Evolutionary conservation across 2,797 vertebrate species (phyloP), one percentile per base, ranked within the genome.

Genomic region (Streptopelia turtur): DNA sequence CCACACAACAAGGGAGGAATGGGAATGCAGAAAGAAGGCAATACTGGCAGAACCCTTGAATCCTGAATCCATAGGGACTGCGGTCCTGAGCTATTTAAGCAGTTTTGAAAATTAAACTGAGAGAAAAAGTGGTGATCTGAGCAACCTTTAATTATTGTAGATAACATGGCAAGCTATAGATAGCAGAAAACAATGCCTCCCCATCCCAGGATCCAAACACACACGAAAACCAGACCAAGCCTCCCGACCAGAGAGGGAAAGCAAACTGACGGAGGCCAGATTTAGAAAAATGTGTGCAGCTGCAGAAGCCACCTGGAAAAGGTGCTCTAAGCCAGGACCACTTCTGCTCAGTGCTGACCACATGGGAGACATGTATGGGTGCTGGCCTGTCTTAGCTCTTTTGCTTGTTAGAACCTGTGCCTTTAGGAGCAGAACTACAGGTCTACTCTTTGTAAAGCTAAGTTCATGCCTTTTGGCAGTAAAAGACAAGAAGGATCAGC

Each of bases 21-120:
- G 66, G 61, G 74, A 95, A 91, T 5, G 47, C 70, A 81, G 66
- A 57, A 14, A 61, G 53, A 79, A 91, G 79, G 83, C 74, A 77
- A 79, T 84, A 84, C 66, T 70, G 69, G 55, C 83, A 88, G 83
- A 76, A 2, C 43, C 24, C 37, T 55, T 65, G 66, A 81, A 90
- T 39, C n/a, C 31, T 0, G 0, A 65, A 75, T 78, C 95, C 43
- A 21, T 4, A 52, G 55, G 50, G 91, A 82, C 39, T 47, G 43
- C 0, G 1, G 63, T 39, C 70, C 78, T 68, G 33, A 96, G 53
- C 83, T 79, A 43, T 72, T 90, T 77, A 70, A 82, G 66, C 24
- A 56, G 59, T 87, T 90, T 50, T 71, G 88, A 89, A 90, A 94
- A 94, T 94, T 91, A 94, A 94, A 91, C 70, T 57, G 85, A 84